Conservation (phyloP, 2,888 invertebrate genomes). For the Norana najaformis region DNA sequence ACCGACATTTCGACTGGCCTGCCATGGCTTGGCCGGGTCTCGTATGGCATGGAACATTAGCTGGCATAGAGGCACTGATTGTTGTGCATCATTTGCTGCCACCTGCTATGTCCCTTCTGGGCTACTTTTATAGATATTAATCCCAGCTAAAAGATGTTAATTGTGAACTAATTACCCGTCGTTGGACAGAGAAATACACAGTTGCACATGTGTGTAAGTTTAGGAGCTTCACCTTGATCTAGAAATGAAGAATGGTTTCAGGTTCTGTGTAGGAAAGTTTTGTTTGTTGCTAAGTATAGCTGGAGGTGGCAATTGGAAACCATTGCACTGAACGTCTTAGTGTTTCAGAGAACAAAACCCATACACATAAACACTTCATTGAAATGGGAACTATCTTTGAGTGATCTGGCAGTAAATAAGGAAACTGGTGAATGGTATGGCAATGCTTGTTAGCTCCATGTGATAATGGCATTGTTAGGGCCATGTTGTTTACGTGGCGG, state of each 20-base stretch:
- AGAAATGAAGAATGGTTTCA: background rate
- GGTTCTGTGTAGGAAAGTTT: background rate
- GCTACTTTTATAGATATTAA: slow-evolving; percentile 13
- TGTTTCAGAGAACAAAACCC: background rate
- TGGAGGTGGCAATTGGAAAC: background rate
- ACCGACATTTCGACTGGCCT: background rate
- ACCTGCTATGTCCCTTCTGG: background rate
- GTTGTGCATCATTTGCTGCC: background rate
- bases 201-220: too few relatives aligned
- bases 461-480: background rate
- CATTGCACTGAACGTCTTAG: background rate
- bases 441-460: background rate
- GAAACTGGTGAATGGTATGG: background rate
- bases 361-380: background rate
- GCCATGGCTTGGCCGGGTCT: background rate
- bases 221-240: too few relatives aligned
- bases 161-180: background rate
- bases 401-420: background rate
- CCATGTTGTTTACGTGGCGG: background rate
- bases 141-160: slow-evolving; percentile 3
- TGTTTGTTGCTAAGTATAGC: background rate
- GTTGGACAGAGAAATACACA: background rate
- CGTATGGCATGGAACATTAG: background rate
- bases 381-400: background rate
- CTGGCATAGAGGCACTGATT: slow-evolving; percentile 15